Evolutionary conservation across 2,797 vertebrate species (phyloP), one percentile per base, ranked within the genome.

Genomic region (Malurus leucopterus): DNA sequence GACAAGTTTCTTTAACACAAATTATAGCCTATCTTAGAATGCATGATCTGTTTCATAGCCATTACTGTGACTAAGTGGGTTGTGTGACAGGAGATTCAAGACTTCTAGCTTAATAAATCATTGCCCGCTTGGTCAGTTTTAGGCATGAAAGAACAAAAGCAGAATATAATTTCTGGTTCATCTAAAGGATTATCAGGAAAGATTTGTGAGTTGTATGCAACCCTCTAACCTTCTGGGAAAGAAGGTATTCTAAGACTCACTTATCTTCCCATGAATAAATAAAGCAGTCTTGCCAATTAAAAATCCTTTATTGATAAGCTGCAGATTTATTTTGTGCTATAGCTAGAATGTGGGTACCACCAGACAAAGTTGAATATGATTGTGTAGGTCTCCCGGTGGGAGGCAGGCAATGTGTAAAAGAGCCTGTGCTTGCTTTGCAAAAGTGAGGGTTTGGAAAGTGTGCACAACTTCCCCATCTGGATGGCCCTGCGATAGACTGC

Each of bases 61-160:
- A 74, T 95, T 93, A 89, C 71, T 87, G 91, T 94, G 89, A 94
- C 87, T 93, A 95, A 92, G 83, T 92, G 85, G 89, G 73, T 68
- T 90, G 74, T 84, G 87, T 89, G 91, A 90, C 93, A 89, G 92
- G 91, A 95, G 92, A 57, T 84, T 93, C 72, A 73, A 90, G 81
- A 89, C 74, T 93, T 93, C 72, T 22, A 51, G 87, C 76, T 95
- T 93, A 89, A 93, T 96, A 95, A 95, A 96, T 96, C 92, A 92
- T 74, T 84, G 84, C 83, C 81, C 0, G 29, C 91, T 94, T 93
- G 93, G 95, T 88, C 94, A 93, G 94, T 89, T 96, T 94, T 90
- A 83, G 90, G 89, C 93, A 91, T 86, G 90, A 95, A 92, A 91
- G 95, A 95, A 95, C 89, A 96, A 94, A 95, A 94, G 86, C 89